phyloP scores from a whole-genome alignment of 2,888 invertebrate genomes.

The Meganola albula region DNA sequence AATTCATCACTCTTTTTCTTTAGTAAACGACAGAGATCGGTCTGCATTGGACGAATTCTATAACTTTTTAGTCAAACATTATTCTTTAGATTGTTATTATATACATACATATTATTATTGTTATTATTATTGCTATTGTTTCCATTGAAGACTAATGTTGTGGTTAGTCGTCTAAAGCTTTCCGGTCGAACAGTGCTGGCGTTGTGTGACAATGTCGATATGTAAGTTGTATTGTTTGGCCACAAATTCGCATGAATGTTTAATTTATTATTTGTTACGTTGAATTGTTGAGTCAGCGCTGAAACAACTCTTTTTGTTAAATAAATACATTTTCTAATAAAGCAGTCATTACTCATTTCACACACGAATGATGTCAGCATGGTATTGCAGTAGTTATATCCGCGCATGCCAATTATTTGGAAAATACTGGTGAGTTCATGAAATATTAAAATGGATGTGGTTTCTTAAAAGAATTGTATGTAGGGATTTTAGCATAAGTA shows the following conservation, averaged over 20 bases:
- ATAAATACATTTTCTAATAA: slow-evolving; percentile 72
- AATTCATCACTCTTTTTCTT: slow-evolving; percentile 34
- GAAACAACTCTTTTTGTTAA: slow-evolving; percentile 69
- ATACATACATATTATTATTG: too few species aligned
- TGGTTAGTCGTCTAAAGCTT: slow-evolving; percentile 35
- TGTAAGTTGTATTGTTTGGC: slow-evolving; percentile 69
- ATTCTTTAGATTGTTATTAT: slow-evolving; percentile 21
- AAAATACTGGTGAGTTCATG: slow-evolving; percentile 70
- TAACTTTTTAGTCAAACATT: slow-evolving; percentile 13
- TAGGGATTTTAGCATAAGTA: slow-evolving; percentile 40
- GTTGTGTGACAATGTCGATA: slow-evolving; percentile 60
- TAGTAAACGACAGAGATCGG: slow-evolving; percentile 33
- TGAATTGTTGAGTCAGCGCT: slow-evolving; percentile 69
- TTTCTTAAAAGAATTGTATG: slow-evolving; percentile 50
- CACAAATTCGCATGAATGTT: slow-evolving; percentile 72
- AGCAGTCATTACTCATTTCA: slow-evolving; percentile 61
- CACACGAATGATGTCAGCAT: slow-evolving; percentile 75
- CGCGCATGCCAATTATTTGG: slow-evolving; percentile 71
- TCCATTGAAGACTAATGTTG: slow-evolving; percentile 26
- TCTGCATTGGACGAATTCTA: slow-evolving; percentile 32
- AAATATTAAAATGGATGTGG: slow-evolving; percentile 73
- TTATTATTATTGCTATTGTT: too few species aligned
- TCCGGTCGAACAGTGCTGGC: slow-evolving; percentile 50
- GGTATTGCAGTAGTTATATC: slow-evolving; percentile 67
- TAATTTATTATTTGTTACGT: slow-evolving; percentile 64